phyloP scores from a whole-genome alignment of 2,888 invertebrate species.

The Pachydiplax longipennis region DNA sequence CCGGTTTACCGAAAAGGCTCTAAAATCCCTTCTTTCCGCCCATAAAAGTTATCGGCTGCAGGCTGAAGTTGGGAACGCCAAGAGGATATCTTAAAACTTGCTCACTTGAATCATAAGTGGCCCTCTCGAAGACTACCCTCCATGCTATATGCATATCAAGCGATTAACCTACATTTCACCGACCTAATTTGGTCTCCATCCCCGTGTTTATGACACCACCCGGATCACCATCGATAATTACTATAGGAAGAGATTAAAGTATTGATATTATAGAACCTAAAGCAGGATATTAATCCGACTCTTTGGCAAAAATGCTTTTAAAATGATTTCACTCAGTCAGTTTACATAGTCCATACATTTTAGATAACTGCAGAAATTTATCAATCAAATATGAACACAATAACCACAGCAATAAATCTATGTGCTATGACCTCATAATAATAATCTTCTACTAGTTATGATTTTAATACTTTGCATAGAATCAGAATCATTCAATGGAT shows the following conservation, averaged over 20 bases:
- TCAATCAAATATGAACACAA: too few species aligned
- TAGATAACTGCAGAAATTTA: too few species aligned
- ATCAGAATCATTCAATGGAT: too few species aligned
- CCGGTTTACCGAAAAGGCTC: background rate
- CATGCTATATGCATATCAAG: background rate
- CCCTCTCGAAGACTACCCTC: background rate
- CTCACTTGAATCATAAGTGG: background rate
- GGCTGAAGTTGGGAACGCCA: background rate
- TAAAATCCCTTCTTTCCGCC: background rate
- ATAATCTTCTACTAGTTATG: too few species aligned
- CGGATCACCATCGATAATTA: background rate
- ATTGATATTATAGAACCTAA: too few species aligned
- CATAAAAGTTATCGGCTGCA: background rate
- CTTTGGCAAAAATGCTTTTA: too few species aligned
- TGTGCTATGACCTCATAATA: too few species aligned
- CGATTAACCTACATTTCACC: background rate
- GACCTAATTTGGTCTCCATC: background rate
- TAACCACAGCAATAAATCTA: too few species aligned
- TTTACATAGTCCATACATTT: too few species aligned
- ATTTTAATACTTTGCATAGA: too few species aligned
- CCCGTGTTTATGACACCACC: background rate
- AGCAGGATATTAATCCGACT: too few species aligned
- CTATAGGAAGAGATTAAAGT: background rate
- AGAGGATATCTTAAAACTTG: background rate
- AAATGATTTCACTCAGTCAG: too few species aligned